Evolutionary conservation across 2,888 invertebrate species (phyloP), one percentile per base, ranked within the genome.

Genomic region (Linnaemya vulpina): DNA sequence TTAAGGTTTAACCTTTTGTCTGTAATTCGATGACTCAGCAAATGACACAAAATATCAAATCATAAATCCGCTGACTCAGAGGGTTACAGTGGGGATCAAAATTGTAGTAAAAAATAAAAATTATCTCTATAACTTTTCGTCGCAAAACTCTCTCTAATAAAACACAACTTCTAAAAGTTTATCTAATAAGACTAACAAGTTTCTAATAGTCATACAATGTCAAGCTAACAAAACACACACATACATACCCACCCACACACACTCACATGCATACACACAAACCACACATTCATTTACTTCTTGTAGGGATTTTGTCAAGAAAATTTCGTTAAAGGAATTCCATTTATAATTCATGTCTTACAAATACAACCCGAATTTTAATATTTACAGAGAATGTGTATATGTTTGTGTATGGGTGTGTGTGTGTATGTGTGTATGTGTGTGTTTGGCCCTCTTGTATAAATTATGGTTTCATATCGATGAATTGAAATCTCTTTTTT

Each of bases 401-500:
- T 46, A 15, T 15, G 11, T 11, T 10, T 13, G 13, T 1, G 11
- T 1, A 13, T 11, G 40, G 40, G 3, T 43, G 40, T 43, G 2
- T 13, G 40, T 43, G 10, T 49, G n/a, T 15, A 15, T 30, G 2
- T 38, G 38, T 38, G n/a, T n/a, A n/a, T n/a, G 9, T 43, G 43
- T 43, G 15, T 51, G 20, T 17, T 10, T 20, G 8, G 9, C n/a
- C 68, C 46, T 46, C 22, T 49, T 62, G 5, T 40, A 58, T 43
- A 74, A 68, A 49, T 68, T 75, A 68, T 81, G 51, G 60, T 68
- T 62, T 70, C 62, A 53, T 68, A 38, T 15, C 17, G 17, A 22
- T 62, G 46, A 70, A 20, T 70, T 55, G 35, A 9, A 10, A 43
- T 20, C 11, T 22, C 46, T 78, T n/a, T n/a, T n/a, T 30, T 70